Conservation (phyloP, 1,140 invertebrate species). For the Dryas iulia region DNA sequence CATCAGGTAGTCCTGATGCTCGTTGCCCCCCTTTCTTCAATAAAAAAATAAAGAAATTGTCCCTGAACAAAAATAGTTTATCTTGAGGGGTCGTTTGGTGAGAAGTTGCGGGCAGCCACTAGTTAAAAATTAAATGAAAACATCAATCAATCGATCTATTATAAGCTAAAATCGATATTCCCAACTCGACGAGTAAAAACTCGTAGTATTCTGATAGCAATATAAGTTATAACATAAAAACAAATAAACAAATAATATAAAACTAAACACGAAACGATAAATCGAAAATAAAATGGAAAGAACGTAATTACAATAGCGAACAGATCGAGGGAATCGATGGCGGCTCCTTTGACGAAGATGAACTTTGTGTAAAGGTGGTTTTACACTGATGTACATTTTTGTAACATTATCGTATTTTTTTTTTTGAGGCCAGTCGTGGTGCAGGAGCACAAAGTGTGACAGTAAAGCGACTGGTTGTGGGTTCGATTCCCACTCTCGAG, state of each 20-base stretch:
- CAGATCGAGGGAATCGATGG: slow-evolving; percentile 50
- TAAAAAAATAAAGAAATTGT: too few species aligned
- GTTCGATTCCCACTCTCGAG: too few species aligned
- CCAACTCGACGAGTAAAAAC: neutral
- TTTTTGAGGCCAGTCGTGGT: too few species aligned
- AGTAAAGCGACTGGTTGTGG: too few species aligned
- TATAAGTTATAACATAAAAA: neutral
- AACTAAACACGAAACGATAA: slow-evolving; percentile 28
- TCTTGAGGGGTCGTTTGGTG: too few species aligned
- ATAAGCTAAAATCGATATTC: neutral
- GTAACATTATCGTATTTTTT: neutral
- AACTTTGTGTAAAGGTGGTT: slow-evolving; percentile 23
- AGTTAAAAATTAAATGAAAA: too few species aligned
- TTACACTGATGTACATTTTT: slow-evolving; percentile 8
- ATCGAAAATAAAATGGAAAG: slow-evolving; percentile 47
- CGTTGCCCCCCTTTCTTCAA: too few species aligned
- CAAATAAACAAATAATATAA: slow-evolving; percentile 8
- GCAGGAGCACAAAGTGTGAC: too few species aligned
- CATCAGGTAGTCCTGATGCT: too few species aligned
- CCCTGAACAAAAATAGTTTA: too few species aligned
- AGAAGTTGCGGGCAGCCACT: too few species aligned
- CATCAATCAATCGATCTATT: too few species aligned
- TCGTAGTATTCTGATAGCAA: neutral
- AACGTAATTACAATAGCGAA: slow-evolving; percentile 50
- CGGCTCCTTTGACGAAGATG: slow-evolving; percentile 47